Conservation (phyloP, 2,797 vertebrate genomes). For the Limnodromus scolopaceus region DNA sequence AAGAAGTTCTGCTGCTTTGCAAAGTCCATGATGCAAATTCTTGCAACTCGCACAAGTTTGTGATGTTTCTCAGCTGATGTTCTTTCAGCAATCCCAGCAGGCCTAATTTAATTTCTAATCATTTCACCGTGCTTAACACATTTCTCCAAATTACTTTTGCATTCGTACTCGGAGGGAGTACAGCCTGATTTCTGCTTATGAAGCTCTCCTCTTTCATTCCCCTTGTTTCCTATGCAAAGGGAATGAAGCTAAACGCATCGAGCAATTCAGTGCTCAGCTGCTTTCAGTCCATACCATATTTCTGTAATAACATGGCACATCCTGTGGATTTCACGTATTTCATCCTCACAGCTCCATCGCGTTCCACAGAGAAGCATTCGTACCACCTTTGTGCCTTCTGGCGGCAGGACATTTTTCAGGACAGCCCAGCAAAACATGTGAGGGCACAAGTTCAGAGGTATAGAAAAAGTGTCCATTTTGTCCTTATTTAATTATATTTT, state of each 20-base stretch:
- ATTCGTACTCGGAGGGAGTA: slow-evolving; percentile 15
- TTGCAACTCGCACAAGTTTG: slow-evolving; percentile 21
- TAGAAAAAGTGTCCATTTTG: background rate
- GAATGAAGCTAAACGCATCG: background rate
- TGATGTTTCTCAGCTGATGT: slow-evolving; percentile 59
- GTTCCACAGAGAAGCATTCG: background rate
- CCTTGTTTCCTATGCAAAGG: slow-evolving; percentile 12
- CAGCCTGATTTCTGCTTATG: slow-evolving; percentile 35
- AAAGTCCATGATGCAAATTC: slow-evolving; percentile 28
- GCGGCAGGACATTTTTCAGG: background rate
- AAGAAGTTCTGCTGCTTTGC: slow-evolving; percentile 40
- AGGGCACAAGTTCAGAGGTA: background rate
- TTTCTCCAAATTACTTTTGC: slow-evolving; percentile 51
- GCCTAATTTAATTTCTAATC: slow-evolving; percentile 56
- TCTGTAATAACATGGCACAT: background rate
- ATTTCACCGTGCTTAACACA: slow-evolving; percentile 42
- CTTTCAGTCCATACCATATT: background rate
- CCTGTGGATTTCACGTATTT: background rate
- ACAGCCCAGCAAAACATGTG: background rate
- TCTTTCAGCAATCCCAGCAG: slow-evolving; percentile 54
- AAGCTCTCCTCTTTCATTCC: slow-evolving; percentile 33
- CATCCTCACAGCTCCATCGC: background rate
- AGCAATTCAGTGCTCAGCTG: slow-evolving; percentile 15
- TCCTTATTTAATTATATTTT: background rate
- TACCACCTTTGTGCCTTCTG: background rate